Evolutionary conservation across 2,888 invertebrate genomes (phyloP).

Genomic region (Clunio marinus): DNA sequence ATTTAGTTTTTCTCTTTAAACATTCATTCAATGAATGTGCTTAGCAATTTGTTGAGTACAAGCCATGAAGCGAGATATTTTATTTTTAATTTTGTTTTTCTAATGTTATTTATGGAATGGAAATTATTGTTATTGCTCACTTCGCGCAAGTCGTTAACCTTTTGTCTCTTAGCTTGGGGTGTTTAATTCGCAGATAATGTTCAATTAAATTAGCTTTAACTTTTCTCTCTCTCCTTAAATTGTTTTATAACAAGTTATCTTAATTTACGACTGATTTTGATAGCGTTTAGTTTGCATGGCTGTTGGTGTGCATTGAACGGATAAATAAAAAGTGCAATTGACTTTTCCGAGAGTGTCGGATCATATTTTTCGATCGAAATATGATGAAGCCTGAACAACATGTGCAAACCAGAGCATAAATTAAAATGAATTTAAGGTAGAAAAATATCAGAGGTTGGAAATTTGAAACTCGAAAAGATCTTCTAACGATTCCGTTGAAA

Average conservation of each 20-base stretch:
- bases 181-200: conserved; percentile 11
- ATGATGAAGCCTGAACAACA: no score
- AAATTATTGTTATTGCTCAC: conserved; percentile 23
- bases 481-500: no score
- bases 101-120: conserved; percentile 23
- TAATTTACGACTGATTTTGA: background rate
- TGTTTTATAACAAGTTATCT: conserved; percentile 10
- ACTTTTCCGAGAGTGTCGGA: no score
- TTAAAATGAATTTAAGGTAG: no score
- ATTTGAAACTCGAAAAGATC: no score
- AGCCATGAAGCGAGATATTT: background rate
- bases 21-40: background rate
- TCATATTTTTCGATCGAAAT: no score
- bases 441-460: no score
- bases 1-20: conserved; percentile 19
- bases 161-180: background rate
- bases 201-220: conserved; percentile 16
- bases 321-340: no score
- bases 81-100: background rate
- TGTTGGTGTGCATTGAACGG: background rate
- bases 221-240: no score
- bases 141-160: conserved; percentile 25
- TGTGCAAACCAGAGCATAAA: no score
- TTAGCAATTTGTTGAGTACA: conserved; percentile 16
- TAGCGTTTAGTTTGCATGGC: conserved; percentile 1